phyloP scores from a whole-genome alignment of 2,888 invertebrate species.

The Mythimna vitellina region DNA sequence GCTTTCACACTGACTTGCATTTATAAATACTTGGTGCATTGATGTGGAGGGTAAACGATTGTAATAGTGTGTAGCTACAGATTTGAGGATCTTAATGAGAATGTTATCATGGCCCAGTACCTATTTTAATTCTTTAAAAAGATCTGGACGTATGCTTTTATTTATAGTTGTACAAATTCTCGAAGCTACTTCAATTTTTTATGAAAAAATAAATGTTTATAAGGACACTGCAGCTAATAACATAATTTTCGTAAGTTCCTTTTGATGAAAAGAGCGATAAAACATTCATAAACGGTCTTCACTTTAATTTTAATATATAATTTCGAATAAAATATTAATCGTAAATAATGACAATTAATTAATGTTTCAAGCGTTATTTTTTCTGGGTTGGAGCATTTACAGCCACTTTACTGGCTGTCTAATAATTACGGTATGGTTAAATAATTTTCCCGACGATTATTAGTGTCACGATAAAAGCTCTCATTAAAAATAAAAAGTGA shows the following conservation, averaged over 20 bases:
- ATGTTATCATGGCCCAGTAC: background rate
- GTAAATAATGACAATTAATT: conserved; percentile 38
- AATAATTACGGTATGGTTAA: conserved; percentile 65
- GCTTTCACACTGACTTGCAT: conserved; percentile 52
- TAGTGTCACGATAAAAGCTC: conserved; percentile 75
- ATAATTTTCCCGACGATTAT: conserved; percentile 71
- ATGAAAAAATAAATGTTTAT: background rate
- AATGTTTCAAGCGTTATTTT: conserved; percentile 33
- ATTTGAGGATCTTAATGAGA: background rate
- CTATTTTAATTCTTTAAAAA: background rate
- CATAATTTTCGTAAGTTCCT: background rate
- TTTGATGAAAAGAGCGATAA: conserved; percentile 9
- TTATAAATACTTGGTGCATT: conserved; percentile 22
- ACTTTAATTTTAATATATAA: conserved; percentile 9
- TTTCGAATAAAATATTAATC: conserved; percentile 38
- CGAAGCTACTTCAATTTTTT: background rate
- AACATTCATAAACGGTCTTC: conserved; percentile 8
- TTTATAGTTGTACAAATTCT: background rate
- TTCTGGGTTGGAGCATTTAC: conserved; percentile 20
- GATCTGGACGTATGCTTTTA: background rate
- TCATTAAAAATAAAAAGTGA: conserved; percentile 86
- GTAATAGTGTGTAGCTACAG: conserved; percentile 8
- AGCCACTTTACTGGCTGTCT: conserved; percentile 50
- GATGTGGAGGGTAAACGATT: conserved; percentile 16
- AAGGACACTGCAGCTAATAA: background rate